phyloP scores from a whole-genome alignment of 1,140 invertebrate species.

The Diabrotica virgifera region DNA sequence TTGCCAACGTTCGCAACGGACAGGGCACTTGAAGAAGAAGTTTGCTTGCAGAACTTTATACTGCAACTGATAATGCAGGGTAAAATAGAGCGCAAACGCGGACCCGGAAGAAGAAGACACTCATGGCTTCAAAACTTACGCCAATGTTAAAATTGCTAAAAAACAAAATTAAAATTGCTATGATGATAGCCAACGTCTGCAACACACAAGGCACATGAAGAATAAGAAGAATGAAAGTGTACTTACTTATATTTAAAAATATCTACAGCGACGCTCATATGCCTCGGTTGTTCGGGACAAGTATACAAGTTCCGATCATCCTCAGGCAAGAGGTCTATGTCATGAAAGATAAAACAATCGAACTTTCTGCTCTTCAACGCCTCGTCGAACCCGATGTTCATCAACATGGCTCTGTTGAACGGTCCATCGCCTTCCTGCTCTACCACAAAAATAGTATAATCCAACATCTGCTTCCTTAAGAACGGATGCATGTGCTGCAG shows the following conservation, averaged over 20 bases:
- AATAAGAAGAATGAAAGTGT: constrained; percentile 10
- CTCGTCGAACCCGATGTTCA: constrained; percentile 94
- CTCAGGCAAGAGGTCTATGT: constrained; percentile 90
- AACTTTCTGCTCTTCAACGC: constrained; percentile 72
- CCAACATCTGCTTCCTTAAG: constrained; percentile 83
- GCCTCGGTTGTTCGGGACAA: constrained; percentile 85
- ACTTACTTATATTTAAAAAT: constrained; percentile 79
- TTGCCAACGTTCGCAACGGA: no score
- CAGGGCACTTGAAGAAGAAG: no score
- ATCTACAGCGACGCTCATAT: constrained; percentile 94
- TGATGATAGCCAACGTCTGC: no score
- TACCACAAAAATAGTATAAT: constrained; percentile 94
- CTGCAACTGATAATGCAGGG: no score
- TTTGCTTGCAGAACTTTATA: no score
- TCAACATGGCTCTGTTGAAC: constrained; percentile 90
- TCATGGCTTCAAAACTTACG: no score
- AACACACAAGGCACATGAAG: no score
- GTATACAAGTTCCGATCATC: constrained; percentile 90
- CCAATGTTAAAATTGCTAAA: no score
- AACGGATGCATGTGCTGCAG: constrained; percentile 89
- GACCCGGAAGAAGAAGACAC: no score
- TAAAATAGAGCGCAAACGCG: no score
- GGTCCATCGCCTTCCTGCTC: constrained; percentile 75
- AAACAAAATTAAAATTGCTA: no score
- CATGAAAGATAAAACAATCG: constrained; percentile 94